Conservation (phyloP, 2,113 vertebrate species). For the Charadrius vociferus region DNA sequence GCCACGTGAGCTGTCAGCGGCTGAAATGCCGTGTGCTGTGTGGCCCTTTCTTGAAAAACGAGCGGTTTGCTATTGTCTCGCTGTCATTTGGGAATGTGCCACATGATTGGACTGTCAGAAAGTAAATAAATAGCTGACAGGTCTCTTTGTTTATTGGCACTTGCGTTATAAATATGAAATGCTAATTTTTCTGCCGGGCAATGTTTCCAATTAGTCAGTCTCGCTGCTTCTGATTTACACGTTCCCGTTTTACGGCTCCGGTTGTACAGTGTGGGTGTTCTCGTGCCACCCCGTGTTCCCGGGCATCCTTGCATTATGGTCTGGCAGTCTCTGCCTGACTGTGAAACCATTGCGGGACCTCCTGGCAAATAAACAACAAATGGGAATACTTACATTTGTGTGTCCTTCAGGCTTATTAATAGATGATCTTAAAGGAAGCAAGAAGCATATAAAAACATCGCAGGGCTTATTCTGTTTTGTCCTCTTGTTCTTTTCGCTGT, state of each 20-base stretch:
- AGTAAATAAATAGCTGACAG: neutral
- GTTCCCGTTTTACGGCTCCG: neutral
- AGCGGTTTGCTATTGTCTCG: neutral
- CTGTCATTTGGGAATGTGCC: neutral
- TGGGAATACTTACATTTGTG: neutral
- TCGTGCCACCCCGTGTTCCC: neutral
- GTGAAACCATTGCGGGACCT: neutral
- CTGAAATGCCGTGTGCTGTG: neutral
- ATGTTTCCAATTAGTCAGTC: neutral
- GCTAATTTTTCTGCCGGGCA: slow-evolving; percentile 12
- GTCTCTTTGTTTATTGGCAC: neutral
- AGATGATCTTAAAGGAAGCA: neutral
- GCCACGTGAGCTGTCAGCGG: neutral
- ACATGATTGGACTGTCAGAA: neutral
- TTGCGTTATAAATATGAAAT: neutral
- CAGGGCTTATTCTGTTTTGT: neutral
- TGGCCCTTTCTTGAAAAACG: neutral
- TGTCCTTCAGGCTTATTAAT: neutral
- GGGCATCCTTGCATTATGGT: neutral
- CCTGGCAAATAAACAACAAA: neutral
- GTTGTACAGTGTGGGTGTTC: neutral
- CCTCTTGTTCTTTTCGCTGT: neutral
- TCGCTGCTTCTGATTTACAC: neutral
- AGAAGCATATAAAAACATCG: neutral
- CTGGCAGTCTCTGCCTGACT: neutral